phyloP scores from a whole-genome alignment of 2,888 invertebrate species.

The Tetheella fluctuosa region DNA sequence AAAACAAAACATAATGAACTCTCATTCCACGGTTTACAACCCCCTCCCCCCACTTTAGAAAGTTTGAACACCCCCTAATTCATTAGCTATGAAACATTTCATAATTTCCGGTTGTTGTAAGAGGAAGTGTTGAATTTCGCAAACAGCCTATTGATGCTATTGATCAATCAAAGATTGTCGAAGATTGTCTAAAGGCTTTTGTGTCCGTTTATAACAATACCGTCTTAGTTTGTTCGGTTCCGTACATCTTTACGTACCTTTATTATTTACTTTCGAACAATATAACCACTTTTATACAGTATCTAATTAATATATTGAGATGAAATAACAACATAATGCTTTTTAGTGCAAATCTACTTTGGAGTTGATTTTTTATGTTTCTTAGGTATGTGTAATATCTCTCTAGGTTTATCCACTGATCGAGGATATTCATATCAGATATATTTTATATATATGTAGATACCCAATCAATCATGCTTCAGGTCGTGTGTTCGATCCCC shows the following conservation, averaged over 20 bases:
- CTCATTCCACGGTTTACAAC: constrained; percentile 13
- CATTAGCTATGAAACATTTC: constrained; percentile 40
- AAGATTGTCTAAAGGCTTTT: constrained; percentile 11
- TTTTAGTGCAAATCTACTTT: no score
- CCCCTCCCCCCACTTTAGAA: constrained; percentile 6
- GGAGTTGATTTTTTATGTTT: no score
- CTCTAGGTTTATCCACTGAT: no score
- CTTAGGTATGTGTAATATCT: no score
- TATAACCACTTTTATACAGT: no score
- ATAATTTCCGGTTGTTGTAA: constrained; percentile 40
- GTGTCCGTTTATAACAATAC: not conserved
- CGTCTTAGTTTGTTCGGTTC: not conserved
- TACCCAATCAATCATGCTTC: no score
- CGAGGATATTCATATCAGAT: no score
- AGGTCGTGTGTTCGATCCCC: no score
- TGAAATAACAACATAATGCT: no score
- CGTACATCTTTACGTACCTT: not conserved
- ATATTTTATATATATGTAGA: no score
- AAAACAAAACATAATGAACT: constrained; percentile 15
- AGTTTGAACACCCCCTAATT: constrained; percentile 29
- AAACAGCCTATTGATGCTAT: constrained; percentile 37
- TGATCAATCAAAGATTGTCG: constrained; percentile 35
- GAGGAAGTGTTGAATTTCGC: constrained; percentile 35
- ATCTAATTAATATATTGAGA: no score
- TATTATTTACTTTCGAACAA: no score